Evolutionary conservation across 2,797 vertebrate species (phyloP), one percentile per base, ranked within the genome.

Genomic region (Gallirallus australis): DNA sequence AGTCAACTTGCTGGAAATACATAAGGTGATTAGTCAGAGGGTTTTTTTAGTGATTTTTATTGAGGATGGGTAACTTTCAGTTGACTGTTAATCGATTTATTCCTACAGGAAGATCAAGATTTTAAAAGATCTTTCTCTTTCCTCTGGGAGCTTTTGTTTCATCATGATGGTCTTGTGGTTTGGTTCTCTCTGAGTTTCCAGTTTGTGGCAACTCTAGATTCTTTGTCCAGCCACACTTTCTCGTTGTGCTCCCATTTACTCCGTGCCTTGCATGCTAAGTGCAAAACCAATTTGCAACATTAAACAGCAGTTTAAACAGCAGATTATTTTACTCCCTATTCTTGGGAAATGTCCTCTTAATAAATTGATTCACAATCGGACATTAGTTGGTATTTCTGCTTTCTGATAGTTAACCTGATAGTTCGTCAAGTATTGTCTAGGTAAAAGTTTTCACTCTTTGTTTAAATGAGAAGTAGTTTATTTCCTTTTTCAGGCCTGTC

Each of bases 351-450:
- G 2, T 57, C 30, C 13, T 60, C 33, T 65, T 21, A n/a, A 39
- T 72, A 71, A 79, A 71, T 50, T 0, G 0, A 3, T 83, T 78
- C 18, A n/a, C 42, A 53, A 2, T 25, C 39, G 27, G 56, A 15
- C 33, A 33, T 3, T 24, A 15, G 39, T 10, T 86, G 47, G 5
- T 78, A 40, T 77, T 75, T 88, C 45, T 79, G 31, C 40, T 72
- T 1, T 72, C 30, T 53, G 37, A 42, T 11, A 42, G 24, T 80
- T 68, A 53, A n/a, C 28, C 11, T 17, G 20, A 0, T 56, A 63
- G 87, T 90, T 94, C 68, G 11, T 15, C 33, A 68, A 54, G 24
- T 39, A 6, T 69, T 64, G 24, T 15, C 27, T 84, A 53, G 50
- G 54, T 90, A 71, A 82, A 82, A 52, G 56, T 60, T 75, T 88